phyloP scores from a whole-genome alignment of 2,113 vertebrate species.

The Pangasianodon gigas region DNA sequence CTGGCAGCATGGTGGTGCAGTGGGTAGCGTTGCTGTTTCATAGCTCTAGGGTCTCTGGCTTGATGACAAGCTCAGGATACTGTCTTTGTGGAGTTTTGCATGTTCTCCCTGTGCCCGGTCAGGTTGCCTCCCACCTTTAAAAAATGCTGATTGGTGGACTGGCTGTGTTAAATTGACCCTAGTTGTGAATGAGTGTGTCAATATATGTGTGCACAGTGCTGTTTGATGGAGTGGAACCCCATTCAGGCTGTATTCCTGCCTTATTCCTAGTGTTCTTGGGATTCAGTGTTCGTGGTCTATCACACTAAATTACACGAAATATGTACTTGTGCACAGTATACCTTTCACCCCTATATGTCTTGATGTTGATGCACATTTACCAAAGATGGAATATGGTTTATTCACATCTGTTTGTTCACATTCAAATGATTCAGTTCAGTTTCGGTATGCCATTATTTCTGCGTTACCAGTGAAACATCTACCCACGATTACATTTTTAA shows the following conservation, averaged over 20 bases:
- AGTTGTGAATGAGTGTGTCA: not conserved
- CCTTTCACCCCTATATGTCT: not conserved
- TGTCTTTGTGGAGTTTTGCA: too few relatives aligned
- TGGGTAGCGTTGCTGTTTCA: not conserved
- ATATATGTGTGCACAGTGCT: not conserved
- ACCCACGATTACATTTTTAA: slow-evolving; percentile 7
- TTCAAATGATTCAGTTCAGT: not conserved
- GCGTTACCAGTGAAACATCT: not conserved
- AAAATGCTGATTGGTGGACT: not conserved
- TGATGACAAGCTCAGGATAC: not conserved
- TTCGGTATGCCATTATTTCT: not conserved
- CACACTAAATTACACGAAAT: not conserved
- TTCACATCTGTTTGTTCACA: slow-evolving; percentile 8
- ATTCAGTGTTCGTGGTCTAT: too few relatives aligned
- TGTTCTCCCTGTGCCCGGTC: too few relatives aligned
- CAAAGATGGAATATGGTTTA: not conserved
- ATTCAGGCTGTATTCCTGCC: not conserved
- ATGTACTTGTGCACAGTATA: not conserved
- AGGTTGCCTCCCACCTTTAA: not conserved
- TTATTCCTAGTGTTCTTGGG: not conserved
- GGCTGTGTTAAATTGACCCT: not conserved
- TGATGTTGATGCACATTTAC: not conserved
- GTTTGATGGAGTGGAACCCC: not conserved
- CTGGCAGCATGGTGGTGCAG: not conserved
- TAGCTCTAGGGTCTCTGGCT: not conserved